Evolutionary conservation across 2,888 invertebrate species (phyloP).

Genomic region (Drosophila cracens): DNA sequence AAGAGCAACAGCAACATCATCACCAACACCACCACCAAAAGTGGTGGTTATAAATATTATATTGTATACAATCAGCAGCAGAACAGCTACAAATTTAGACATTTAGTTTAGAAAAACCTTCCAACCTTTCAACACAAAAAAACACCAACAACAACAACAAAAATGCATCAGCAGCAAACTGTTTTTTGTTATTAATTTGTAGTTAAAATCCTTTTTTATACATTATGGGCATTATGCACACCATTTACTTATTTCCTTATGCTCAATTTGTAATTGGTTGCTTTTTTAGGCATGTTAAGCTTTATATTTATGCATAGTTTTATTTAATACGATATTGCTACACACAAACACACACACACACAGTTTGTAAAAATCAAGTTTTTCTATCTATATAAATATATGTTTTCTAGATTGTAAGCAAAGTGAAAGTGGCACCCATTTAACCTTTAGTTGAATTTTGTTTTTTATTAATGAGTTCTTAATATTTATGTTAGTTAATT

Average conservation of each 20-base stretch:
- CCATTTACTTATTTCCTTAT: slow-evolving; percentile 74
- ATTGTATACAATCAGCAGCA: slow-evolving; percentile 22
- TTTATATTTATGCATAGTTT: slow-evolving; percentile 73
- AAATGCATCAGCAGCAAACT: slow-evolving; percentile 20
- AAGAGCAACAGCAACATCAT: slow-evolving; percentile 20
- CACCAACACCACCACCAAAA: slow-evolving; percentile 68
- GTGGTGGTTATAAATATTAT: slow-evolving; percentile 44
- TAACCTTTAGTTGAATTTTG: slow-evolving; percentile 71
- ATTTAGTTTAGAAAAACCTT: slow-evolving; percentile 58
- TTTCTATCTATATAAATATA: slow-evolving; percentile 18
- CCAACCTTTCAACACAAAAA: slow-evolving; percentile 37
- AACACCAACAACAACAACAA: slow-evolving; percentile 21
- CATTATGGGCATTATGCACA: slow-evolving; percentile 61
- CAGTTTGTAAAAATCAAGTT: slow-evolving; percentile 24
- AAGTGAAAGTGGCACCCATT: slow-evolving; percentile 12
- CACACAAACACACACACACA: slow-evolving; percentile 13
- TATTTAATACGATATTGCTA: slow-evolving; percentile 64
- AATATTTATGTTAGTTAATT: slow-evolving; percentile 74
- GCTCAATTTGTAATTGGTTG: slow-evolving; percentile 50
- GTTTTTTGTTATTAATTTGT: slow-evolving; percentile 62
- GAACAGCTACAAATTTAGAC: slow-evolving; percentile 49
- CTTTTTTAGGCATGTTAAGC: slow-evolving; percentile 43
- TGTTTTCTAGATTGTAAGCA: slow-evolving; percentile 38
- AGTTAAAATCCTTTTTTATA: slow-evolving; percentile 36
- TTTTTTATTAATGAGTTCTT: slow-evolving; percentile 64